Conservation (phyloP, 2,113 vertebrate species). For the Ammodytes marinus region DNA sequence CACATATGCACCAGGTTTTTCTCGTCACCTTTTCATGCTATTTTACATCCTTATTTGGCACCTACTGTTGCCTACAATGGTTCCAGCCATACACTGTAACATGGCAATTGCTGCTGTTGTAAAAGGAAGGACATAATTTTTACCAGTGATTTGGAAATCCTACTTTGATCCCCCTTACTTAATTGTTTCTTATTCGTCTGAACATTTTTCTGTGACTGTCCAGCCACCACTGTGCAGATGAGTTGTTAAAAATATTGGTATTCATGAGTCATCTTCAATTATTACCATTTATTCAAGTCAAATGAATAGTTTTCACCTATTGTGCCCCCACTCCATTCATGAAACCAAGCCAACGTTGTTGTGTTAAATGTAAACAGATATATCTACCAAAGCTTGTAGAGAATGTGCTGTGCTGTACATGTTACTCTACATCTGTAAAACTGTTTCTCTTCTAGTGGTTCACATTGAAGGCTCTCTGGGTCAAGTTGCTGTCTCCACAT, state of each 20-base stretch:
- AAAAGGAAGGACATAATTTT: not conserved
- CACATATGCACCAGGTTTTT: constrained; percentile 89
- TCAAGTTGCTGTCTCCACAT: constrained; percentile 95
- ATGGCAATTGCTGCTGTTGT: not conserved
- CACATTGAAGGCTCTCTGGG: constrained; percentile 95
- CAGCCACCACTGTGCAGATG: too few species aligned
- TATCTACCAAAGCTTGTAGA: not conserved
- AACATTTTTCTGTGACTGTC: not conserved
- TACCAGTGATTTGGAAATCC: not conserved
- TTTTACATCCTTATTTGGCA: not conserved
- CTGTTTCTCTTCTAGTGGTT: constrained; percentile 85
- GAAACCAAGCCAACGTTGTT: not conserved
- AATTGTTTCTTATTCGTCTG: not conserved
- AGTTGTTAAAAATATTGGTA: not conserved
- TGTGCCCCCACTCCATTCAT: not conserved
- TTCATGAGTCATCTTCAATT: not conserved
- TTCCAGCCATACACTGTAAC: not conserved
- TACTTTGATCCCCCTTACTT: not conserved
- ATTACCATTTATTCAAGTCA: not conserved
- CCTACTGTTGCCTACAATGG: not conserved
- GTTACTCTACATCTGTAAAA: not conserved
- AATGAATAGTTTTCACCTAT: not conserved
- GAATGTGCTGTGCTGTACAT: not conserved
- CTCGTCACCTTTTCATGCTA: not conserved
- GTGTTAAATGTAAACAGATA: not conserved